Conservation (phyloP, 2,113 vertebrate species). For the Antennarius striatus region DNA sequence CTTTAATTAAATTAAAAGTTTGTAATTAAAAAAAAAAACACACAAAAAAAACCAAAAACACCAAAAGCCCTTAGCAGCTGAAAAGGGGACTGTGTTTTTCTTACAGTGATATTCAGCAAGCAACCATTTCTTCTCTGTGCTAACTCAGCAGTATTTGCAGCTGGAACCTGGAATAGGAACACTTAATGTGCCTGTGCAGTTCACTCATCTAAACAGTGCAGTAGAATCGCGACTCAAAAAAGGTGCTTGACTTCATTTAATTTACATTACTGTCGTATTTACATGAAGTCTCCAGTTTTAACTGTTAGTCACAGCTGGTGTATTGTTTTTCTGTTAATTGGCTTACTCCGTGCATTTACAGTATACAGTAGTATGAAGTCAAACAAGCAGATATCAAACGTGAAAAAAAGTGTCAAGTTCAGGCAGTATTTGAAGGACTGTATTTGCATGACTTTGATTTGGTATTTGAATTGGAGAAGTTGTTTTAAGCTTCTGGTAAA, state of each 20-base stretch:
- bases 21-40: constrained; percentile 1
- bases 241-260: constrained; percentile 60
- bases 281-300: constrained; percentile 22
- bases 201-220: constrained; percentile 48
- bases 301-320: neutral
- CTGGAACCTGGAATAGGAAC: constrained; percentile 51
- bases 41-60: neutral
- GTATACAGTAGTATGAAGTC: constrained; percentile 3
- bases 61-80: constrained; percentile 48
- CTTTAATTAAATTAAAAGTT: constrained; percentile 17
- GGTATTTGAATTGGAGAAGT: neutral
- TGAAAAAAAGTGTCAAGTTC: neutral
- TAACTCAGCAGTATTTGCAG: constrained; percentile 52
- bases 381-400: constrained; percentile 2
- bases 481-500: constrained; percentile 1
- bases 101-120: constrained; percentile 20
- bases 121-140: constrained; percentile 7
- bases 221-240: constrained; percentile 34
- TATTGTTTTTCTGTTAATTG: neutral
- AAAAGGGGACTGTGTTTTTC: constrained; percentile 14
- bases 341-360: constrained; percentile 5
- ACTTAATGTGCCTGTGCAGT: constrained; percentile 62
- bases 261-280: constrained; percentile 32
- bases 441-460: constrained; percentile 15
- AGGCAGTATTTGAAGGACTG: constrained; percentile 12